These are phyloP conservation scores for Nomada fucata DNA, from an alignment of 2,888 invertebrate genomes.

Conservation along the genomic window DNA sequence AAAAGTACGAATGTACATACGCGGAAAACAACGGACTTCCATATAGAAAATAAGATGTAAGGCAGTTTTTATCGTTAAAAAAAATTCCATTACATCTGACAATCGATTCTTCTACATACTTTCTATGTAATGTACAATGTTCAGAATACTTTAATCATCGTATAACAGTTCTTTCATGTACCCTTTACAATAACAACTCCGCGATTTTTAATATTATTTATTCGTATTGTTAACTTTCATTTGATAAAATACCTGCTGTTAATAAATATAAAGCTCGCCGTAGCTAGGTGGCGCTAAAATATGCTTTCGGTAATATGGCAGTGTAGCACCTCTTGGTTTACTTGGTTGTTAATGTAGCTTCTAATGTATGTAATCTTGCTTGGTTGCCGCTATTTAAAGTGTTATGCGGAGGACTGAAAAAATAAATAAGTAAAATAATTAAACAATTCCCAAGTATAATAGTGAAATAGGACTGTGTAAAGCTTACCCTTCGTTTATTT, in stretches of 20 bases:
- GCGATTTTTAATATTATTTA: background rate
- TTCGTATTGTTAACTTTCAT: background rate
- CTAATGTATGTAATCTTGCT: background rate
- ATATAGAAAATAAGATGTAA: background rate
- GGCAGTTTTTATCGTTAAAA: background rate
- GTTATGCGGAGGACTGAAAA: background rate
- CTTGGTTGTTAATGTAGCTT: background rate
- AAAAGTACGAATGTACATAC: background rate
- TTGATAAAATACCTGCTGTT: background rate
- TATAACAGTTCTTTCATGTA: background rate
- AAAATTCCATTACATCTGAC: background rate
- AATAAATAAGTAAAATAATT: background rate
- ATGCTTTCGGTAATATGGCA: background rate
- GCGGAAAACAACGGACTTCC: background rate
- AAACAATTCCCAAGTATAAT: too few relatives aligned
- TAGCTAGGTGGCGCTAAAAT: conserved; percentile 27
- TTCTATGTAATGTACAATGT: background rate
- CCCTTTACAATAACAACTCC: background rate
- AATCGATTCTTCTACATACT: background rate
- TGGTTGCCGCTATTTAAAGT: background rate
- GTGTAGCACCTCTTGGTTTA: background rate
- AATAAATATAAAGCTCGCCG: background rate
- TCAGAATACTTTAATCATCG: background rate
- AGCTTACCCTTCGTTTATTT: too few relatives aligned
- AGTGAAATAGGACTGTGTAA: too few relatives aligned